Conservation (phyloP, 2,113 vertebrate species). For the Hippocampus barbouri region DNA sequence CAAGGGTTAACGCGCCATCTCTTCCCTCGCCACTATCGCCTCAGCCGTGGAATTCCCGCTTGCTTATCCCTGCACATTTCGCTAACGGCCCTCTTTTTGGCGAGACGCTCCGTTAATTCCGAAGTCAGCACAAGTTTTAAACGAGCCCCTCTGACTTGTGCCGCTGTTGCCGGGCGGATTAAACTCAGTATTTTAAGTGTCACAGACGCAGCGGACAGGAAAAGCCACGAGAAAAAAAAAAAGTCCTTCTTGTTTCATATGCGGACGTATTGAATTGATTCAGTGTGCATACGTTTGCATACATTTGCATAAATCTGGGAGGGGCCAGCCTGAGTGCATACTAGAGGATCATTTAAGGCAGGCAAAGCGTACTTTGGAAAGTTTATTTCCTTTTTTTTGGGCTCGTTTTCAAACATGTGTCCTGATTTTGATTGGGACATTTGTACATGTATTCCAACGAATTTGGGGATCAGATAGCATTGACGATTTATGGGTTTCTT, state of each 20-base stretch:
- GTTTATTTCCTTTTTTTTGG: not conserved
- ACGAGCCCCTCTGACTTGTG: constrained; percentile 58
- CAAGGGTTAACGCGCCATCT: not conserved
- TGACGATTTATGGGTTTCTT: not conserved
- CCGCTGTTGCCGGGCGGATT: constrained; percentile 35
- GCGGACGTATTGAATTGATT: constrained; percentile 40
- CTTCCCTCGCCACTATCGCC: not conserved
- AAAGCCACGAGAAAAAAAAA: constrained; percentile 25
- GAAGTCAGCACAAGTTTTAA: constrained; percentile 53
- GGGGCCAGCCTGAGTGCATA: not conserved
- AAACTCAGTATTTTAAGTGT: constrained; percentile 27
- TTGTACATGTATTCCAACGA: not conserved
- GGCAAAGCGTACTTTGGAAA: not conserved
- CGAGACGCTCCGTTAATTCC: constrained; percentile 54
- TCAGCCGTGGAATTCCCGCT: not conserved
- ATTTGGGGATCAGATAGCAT: not conserved
- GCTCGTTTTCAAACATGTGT: too few relatives aligned
- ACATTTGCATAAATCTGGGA: constrained; percentile 35
- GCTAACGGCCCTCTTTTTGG: constrained; percentile 31
- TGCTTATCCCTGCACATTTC: not conserved
- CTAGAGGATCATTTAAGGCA: not conserved
- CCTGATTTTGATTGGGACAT: not conserved
- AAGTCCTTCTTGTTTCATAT: not conserved
- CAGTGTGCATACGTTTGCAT: constrained; percentile 34
- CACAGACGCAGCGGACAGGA: constrained; percentile 28